These are phyloP conservation scores for Corydoras sp. DNA, from an alignment of 2,113 vertebrate genomes.

Conservation along the genomic window DNA sequence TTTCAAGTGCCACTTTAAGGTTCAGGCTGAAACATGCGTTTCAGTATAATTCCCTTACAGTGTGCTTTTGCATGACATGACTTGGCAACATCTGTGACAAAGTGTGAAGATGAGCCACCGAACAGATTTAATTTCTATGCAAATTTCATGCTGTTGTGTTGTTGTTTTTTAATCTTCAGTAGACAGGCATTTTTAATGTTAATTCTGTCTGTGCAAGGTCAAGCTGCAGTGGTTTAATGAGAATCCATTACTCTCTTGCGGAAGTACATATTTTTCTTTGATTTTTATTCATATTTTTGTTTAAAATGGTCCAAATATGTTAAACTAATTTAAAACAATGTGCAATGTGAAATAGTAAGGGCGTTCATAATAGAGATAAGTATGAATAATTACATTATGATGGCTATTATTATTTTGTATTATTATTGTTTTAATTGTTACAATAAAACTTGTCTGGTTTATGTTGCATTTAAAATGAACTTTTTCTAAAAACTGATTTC, in stretches of 20 bases:
- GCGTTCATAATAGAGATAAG: too few relatives aligned
- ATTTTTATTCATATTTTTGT: too few relatives aligned
- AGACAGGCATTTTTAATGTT: slow-evolving; percentile 46
- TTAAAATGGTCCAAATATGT: too few relatives aligned
- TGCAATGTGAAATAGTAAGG: too few relatives aligned
- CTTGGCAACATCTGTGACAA: slow-evolving; percentile 41
- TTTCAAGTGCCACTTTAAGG: neutral
- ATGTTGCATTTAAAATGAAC: too few relatives aligned
- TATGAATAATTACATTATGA: too few relatives aligned
- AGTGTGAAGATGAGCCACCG: slow-evolving; percentile 39
- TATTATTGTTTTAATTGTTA: too few relatives aligned
- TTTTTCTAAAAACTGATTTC: too few relatives aligned
- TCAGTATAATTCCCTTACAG: neutral
- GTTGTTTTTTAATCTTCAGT: slow-evolving; percentile 48
- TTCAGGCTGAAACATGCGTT: slow-evolving; percentile 3
- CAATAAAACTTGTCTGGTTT: too few relatives aligned
- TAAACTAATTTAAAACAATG: too few relatives aligned
- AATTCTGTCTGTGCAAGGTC: slow-evolving; percentile 45
- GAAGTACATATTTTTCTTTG: neutral
- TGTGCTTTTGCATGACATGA: slow-evolving; percentile 28
- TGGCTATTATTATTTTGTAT: too few relatives aligned
- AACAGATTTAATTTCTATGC: slow-evolving; percentile 64
- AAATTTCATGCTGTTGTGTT: slow-evolving; percentile 48
- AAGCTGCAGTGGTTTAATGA: slow-evolving; percentile 47
- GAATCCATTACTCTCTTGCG: slow-evolving; percentile 35